Evolutionary conservation across 1,140 invertebrate genomes (phyloP).

Genomic region (Drosophila elegans): DNA sequence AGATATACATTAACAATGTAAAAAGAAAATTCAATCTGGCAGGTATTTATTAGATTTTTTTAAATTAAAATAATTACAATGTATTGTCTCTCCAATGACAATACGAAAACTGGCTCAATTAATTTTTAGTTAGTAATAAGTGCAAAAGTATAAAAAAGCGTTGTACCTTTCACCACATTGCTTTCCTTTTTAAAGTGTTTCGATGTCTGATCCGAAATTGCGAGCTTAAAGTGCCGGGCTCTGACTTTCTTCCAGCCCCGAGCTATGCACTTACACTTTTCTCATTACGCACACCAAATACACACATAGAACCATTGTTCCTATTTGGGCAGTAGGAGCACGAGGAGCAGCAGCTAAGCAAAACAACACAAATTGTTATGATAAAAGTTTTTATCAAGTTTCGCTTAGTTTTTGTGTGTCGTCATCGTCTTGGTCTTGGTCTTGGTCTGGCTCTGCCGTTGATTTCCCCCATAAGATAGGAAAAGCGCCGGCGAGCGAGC

Average conservation of each 20-base stretch:
- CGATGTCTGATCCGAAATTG: neutral
- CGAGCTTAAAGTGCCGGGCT: conserved; percentile 24
- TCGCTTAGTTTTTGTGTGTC: conserved; percentile 57
- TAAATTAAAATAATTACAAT: neutral
- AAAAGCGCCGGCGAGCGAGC: conserved; percentile 2
- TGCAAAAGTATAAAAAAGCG: too few species aligned
- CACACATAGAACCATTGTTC: conserved; percentile 51
- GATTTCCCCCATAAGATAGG: conserved; percentile 65
- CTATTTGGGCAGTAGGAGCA: conserved; percentile 16
- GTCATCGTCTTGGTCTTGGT: conserved; percentile 45
- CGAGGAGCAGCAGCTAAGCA: conserved; percentile 37
- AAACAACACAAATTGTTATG: conserved; percentile 83
- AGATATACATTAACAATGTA: neutral
- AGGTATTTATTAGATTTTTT: neutral
- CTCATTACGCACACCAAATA: conserved; percentile 57
- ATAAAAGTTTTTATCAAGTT: conserved; percentile 84
- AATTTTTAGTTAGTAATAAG: too few species aligned
- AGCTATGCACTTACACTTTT: conserved; percentile 73
- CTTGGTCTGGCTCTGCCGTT: conserved; percentile 32
- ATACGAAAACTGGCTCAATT: too few species aligned
- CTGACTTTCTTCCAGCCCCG: conserved; percentile 7
- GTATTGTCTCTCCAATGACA: too few species aligned
- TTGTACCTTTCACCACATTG: too few species aligned
- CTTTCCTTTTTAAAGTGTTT: neutral
- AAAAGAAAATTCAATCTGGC: neutral